Evolutionary conservation across 2,888 invertebrate species (phyloP), one percentile per base, ranked within the genome.

Genomic region (Gymnocheta viridis): DNA sequence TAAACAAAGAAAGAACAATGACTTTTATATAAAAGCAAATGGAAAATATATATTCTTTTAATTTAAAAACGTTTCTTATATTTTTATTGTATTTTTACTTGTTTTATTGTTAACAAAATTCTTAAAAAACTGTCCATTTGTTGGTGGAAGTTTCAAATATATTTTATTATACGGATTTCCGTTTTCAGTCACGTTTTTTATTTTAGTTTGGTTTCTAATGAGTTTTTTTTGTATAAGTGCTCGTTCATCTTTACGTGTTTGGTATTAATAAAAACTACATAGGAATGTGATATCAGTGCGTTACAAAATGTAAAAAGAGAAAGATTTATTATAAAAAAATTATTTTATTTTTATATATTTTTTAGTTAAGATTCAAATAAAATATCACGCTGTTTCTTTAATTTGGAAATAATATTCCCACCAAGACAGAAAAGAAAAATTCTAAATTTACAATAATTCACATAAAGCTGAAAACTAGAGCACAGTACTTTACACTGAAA

Each of bases 131-230:
- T 12, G 12, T 44, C 14, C 27, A n/a, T 32, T 38, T 35, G 54
- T 41, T 44, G 24, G 14, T 49, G 32, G 19, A 32, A 27, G 14
- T 69, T 77, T 82, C 19, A 12, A 14, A 79, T 19, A 27, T n/a
- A 49, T 24, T 82, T 79, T 58, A 82, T 79, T 56, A 79, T 66
- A 70, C 82, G 79, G 79, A 83, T 79, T 83, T 76, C 79, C 78
- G 79, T 58, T 83, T 83, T 74, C 58, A 64, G 70, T 70, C 79
- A 83, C 79, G 79, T 83, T 79, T 62, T 47, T 6, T 74, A 12
- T 58, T 35, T 49, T 29, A n/a, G n/a, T 64, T 24, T 62, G 17
- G 2, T 38, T n/a, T 72, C 27, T 32, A 72, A 72, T 72, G 29
- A 24, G 24, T 47, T 47, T 51, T 35, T 22, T 49, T 35, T 24